Conservation (phyloP, 2,113 vertebrate genomes). For the Ellobius talpinus region DNA sequence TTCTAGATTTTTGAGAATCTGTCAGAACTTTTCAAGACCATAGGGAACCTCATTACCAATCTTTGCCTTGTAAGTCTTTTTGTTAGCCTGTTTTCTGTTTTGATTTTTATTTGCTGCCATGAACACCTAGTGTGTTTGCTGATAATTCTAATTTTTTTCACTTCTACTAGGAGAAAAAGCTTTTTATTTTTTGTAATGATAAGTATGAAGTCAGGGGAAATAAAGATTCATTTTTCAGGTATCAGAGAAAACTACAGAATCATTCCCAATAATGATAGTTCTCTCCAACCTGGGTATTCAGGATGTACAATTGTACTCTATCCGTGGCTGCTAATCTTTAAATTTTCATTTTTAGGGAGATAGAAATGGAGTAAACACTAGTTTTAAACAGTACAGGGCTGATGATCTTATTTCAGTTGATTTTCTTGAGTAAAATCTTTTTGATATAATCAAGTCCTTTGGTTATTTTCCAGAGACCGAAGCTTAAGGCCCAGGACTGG, state of each 20-base stretch:
- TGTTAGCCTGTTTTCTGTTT: rapidly evolving
- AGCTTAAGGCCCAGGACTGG: not conserved
- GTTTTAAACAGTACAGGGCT: not conserved
- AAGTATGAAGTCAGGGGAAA: too few relatives aligned
- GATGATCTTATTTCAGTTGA: not conserved
- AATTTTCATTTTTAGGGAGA: not conserved
- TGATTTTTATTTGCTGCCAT: rapidly evolving
- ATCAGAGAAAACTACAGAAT: too few relatives aligned
- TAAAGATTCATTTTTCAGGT: not conserved
- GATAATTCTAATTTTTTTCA: not conserved
- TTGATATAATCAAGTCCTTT: not conserved
- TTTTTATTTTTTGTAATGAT: not conserved
- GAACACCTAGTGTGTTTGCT: not conserved
- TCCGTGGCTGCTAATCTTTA: not conserved
- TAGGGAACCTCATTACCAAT: not conserved
- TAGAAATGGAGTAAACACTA: too few relatives aligned
- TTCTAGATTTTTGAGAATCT: not conserved
- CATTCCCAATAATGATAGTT: not conserved
- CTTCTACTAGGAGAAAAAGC: not conserved
- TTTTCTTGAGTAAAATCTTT: not conserved
- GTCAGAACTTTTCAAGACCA: not conserved
- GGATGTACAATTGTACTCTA: not conserved
- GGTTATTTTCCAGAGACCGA: not conserved
- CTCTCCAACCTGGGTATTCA: not conserved
- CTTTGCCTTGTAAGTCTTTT: not conserved